Conservation (phyloP, 1,140 invertebrate species). For the Tetramorium simillimum region DNA sequence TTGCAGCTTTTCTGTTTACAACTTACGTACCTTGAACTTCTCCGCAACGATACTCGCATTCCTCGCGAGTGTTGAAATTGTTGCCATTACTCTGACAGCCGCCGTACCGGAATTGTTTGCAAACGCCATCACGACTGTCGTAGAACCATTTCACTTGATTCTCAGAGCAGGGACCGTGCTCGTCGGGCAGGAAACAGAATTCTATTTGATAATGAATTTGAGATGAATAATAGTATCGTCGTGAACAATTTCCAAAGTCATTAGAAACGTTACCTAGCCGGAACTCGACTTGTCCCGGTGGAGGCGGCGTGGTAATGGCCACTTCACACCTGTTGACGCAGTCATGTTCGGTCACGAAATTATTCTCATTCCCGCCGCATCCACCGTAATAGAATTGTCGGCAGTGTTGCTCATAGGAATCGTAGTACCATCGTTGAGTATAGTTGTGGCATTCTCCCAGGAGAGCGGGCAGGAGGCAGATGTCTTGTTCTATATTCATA, state of each 20-base stretch:
- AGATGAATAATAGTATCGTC: not conserved
- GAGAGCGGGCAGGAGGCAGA: slow-evolving; percentile 91
- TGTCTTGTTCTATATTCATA: slow-evolving; percentile 88
- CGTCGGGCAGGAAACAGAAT: slow-evolving; percentile 89
- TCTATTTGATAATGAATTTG: slow-evolving; percentile 84
- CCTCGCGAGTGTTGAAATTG: slow-evolving; percentile 91
- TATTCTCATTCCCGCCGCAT: slow-evolving; percentile 93
- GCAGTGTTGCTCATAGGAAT: slow-evolving; percentile 90
- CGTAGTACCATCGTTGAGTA: slow-evolving; percentile 93
- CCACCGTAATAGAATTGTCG: slow-evolving; percentile 93
- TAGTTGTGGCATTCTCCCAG: slow-evolving; percentile 93
- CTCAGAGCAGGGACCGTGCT: slow-evolving; percentile 90
- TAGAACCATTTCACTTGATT: slow-evolving; percentile 91
- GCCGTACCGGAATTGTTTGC: slow-evolving; percentile 92
- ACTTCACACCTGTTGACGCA: slow-evolving; percentile 88
- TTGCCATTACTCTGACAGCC: slow-evolving; percentile 96
- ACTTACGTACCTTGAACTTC: slow-evolving; percentile 87
- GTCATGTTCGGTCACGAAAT: slow-evolving; percentile 89
- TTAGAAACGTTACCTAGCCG: slow-evolving; percentile 74
- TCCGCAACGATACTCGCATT: slow-evolving; percentile 92
- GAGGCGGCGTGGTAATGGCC: slow-evolving; percentile 75
- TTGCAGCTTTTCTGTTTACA: not conserved
- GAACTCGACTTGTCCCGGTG: slow-evolving; percentile 75
- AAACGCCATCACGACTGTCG: slow-evolving; percentile 91
- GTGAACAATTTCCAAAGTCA: not conserved